A percentile compares a stretch with the other conserved stretches of the same genome.
Conservation (phyloP, 2,797 vertebrate genomes). For the Coracias cyanogaster region DNA sequence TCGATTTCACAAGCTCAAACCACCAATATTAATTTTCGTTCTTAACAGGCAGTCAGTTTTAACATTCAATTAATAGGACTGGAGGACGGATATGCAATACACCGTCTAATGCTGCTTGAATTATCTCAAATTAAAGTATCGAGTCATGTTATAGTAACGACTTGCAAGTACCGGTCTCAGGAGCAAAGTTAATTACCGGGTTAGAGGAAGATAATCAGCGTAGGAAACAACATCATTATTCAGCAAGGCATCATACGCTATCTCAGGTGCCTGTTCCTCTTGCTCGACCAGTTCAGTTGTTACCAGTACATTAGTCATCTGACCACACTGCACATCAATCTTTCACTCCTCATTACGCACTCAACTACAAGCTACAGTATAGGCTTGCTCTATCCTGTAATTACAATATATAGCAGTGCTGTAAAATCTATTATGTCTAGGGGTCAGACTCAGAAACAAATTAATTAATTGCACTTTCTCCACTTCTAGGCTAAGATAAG, state of each 20-base stretch:
- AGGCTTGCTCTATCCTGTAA: conserved; percentile 28
- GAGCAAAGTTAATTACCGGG: conserved; percentile 38
- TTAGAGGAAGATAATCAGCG: conserved; percentile 7
- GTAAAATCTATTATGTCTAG: conserved; percentile 17
- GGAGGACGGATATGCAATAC: too few species aligned
- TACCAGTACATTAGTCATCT: conserved; percentile 45
- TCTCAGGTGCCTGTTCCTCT: conserved; percentile 40
- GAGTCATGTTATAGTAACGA: too few species aligned
- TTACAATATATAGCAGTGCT: conserved; percentile 3
- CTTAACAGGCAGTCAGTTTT: too few species aligned
- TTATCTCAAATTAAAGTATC: too few species aligned
- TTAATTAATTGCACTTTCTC: conserved; percentile 65
- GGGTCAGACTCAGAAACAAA: conserved; percentile 53
- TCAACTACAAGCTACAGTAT: conserved; percentile 8
- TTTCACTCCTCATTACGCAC: conserved; percentile 44
- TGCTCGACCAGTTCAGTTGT: conserved; percentile 25
- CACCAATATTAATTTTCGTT: too few species aligned
- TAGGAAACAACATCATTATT: conserved; percentile 39
- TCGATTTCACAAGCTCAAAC: too few species aligned
- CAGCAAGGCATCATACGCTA: conserved; percentile 9
- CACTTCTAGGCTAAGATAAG: conserved; percentile 23
- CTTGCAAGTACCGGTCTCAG: too few species aligned
- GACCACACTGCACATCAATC: conserved; percentile 38
- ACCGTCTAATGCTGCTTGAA: too few species aligned
- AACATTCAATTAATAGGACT: too few species aligned